phyloP scores from a whole-genome alignment of 2,888 invertebrate species.

The Mythimna impura region DNA sequence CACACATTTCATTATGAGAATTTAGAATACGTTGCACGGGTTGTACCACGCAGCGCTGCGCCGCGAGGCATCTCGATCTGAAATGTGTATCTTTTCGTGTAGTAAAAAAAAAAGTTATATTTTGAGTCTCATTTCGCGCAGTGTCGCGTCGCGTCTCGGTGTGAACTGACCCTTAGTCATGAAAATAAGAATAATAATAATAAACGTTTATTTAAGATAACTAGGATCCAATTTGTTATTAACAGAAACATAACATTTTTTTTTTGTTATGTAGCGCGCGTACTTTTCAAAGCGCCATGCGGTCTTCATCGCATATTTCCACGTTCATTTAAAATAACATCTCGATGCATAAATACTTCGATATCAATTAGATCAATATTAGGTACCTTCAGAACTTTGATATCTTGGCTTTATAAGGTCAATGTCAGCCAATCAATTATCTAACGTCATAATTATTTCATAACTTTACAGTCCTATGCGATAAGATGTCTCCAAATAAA shows the following conservation, averaged over 20 bases:
- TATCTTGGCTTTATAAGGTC: constrained; percentile 45
- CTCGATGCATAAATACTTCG: not conserved
- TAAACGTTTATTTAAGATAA: too few relatives aligned
- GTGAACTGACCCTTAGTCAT: not conserved
- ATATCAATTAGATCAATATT: not conserved
- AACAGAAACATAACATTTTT: too few relatives aligned
- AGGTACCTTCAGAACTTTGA: not conserved
- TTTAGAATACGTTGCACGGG: too few relatives aligned
- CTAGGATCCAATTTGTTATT: too few relatives aligned
- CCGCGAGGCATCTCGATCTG: too few relatives aligned
- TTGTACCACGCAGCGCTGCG: too few relatives aligned
- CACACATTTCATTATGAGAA: too few relatives aligned
- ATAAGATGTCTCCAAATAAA: constrained; percentile 7
- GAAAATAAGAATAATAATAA: not conserved
- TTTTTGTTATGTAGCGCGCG: too few relatives aligned
- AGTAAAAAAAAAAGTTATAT: too few relatives aligned
- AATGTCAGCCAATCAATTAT: constrained; percentile 46
- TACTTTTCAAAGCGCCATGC: not conserved
- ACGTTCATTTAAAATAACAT: not conserved
- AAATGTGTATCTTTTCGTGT: too few relatives aligned
- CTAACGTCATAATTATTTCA: constrained; percentile 14
- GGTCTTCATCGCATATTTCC: not conserved
- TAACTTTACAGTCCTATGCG: constrained; percentile 22
- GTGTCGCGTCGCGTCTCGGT: too few relatives aligned
- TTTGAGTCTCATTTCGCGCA: too few relatives aligned